Percentiles rank a stretch among this genome's conserved stretches.
Evolutionary conservation across 2,797 vertebrate species (phyloP).

Genomic region (Gambusia yucatana): DNA sequence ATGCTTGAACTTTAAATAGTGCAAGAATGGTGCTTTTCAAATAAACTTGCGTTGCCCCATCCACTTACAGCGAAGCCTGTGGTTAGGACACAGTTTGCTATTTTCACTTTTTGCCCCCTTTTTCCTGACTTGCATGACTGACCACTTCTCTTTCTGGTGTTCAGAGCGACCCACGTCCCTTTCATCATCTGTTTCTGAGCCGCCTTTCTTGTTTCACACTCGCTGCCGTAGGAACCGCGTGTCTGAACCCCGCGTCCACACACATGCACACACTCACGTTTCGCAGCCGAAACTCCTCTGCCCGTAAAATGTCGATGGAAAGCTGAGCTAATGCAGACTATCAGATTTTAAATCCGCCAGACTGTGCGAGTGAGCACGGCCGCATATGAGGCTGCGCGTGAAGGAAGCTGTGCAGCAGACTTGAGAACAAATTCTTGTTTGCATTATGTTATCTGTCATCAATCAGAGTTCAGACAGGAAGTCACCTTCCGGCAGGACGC

Average conservation of each 20-base stretch:
- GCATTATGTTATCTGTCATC: conserved; percentile 25
- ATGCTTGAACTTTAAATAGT: background rate
- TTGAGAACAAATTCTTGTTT: conserved; percentile 7
- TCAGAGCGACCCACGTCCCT: background rate
- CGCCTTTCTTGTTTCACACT: conserved; percentile 36
- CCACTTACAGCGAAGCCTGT: conserved; percentile 3
- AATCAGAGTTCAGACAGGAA: conserved; percentile 22
- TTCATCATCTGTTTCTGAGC: conserved; percentile 8
- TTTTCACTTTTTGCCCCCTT: background rate
- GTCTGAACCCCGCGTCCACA: conserved; percentile 12
- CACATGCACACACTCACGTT: conserved; percentile 21
- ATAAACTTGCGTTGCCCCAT: conserved; percentile 6
- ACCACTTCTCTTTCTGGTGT: conserved; percentile 50
- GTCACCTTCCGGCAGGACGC: conserved; percentile 7
- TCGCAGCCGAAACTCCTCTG: conserved; percentile 48
- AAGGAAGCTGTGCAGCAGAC: conserved; percentile 3
- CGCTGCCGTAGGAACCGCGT: conserved; percentile 50
- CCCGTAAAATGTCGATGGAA: conserved; percentile 63
- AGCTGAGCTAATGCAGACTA: conserved; percentile 56
- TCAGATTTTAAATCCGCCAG: conserved; percentile 58
- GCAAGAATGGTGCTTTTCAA: background rate
- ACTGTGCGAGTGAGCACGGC: conserved; percentile 4
- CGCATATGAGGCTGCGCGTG: conserved; percentile 17
- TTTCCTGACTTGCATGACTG: conserved; percentile 9
- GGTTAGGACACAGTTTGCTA: conserved; percentile 4